A percentile compares a stretch with the other conserved stretches of the same genome.
These are phyloP conservation scores for Melolontha melolontha DNA, from an alignment of 2,888 invertebrate genomes.

Conservation along the genomic window DNA sequence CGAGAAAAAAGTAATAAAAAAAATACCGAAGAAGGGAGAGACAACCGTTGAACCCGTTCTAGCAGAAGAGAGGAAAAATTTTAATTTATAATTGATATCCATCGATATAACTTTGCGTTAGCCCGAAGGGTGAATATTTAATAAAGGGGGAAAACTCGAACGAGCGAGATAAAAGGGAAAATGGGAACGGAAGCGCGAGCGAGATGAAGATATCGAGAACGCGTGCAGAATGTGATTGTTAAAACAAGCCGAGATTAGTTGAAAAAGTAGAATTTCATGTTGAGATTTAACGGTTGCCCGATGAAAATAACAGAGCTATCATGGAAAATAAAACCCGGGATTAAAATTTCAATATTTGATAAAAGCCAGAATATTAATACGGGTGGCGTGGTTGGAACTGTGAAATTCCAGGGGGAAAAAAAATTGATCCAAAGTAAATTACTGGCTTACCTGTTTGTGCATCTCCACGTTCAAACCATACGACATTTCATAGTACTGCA, in stretches of 20 bases:
- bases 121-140: conserved; percentile 46
- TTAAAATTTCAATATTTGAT: conserved; percentile 48
- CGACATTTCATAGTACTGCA: conserved; percentile 98
- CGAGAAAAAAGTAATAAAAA: conserved; percentile 17
- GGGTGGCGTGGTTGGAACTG: too few relatives aligned
- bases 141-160: conserved; percentile 40
- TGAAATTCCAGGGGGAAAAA: background rate
- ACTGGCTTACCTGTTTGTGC: conserved; percentile 91
- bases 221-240: conserved; percentile 13
- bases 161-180: background rate
- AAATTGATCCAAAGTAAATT: background rate
- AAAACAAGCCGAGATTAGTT: conserved; percentile 24
- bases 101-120: conserved; percentile 40
- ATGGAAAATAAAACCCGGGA: conserved; percentile 40
- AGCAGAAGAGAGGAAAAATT: conserved; percentile 27
- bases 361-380: conserved; percentile 36
- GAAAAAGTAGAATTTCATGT: conserved; percentile 30
- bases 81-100: conserved; percentile 44
- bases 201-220: conserved; percentile 3
- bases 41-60: conserved; percentile 2
- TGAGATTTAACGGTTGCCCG: conserved; percentile 25
- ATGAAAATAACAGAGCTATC: conserved; percentile 51
- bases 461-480: conserved; percentile 97
- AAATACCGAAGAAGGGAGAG: conserved; percentile 18
- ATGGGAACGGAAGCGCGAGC: background rate